Evolutionary conservation across 2,797 vertebrate genomes (phyloP), one percentile per base, ranked within the genome.

Genomic region (Linurgus olivaceus): DNA sequence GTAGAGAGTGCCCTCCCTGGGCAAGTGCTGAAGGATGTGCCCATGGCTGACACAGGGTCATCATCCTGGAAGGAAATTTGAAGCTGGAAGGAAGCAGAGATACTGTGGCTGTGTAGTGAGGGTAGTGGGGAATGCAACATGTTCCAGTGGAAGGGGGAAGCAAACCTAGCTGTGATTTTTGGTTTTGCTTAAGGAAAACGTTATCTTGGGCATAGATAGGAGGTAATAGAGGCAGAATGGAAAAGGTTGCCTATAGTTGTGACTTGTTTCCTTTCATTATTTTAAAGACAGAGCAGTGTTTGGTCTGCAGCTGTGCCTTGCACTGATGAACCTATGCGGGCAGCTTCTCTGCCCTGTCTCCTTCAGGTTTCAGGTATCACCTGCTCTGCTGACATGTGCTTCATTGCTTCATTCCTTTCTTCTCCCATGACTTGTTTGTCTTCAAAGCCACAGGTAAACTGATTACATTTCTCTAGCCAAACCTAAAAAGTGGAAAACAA

Each of bases 21-120:
- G 20, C 1, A 3, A 26, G 17, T 28, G 70, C 52, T 57, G 71
- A 51, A 67, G 42, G 45, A 18, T 19, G 48, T 62, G 68, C 51
- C 48, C 0, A 0, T 62, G 62, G 33, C 74, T 74, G 35, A 10
- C 23, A 26, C 0, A 1, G 25, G 13, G 5, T 13, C 1, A 0
- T 35, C 38, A 17, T 33, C 23, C 58, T 65, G 42, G 50, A 40
- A 57, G 50, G 26, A 51, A 38, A 44, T 24, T 17, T 35, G 54
- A 11, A 15, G 54, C 57, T 57, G 42, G 42, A 44, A 52, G 50
- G 24, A 57, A 35, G 50, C 16, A 71, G 57, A 62, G 54, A 14
- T n/a, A 24, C 57, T 51, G 42, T 24, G 47, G 54, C 45, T 44
- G 10, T 17, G 33, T 50, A 14, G 20, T 42, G 44, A 33, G 13